phyloP scores from a whole-genome alignment of 2,797 vertebrate genomes.

The Pantherophis alleghaniensis region DNA sequence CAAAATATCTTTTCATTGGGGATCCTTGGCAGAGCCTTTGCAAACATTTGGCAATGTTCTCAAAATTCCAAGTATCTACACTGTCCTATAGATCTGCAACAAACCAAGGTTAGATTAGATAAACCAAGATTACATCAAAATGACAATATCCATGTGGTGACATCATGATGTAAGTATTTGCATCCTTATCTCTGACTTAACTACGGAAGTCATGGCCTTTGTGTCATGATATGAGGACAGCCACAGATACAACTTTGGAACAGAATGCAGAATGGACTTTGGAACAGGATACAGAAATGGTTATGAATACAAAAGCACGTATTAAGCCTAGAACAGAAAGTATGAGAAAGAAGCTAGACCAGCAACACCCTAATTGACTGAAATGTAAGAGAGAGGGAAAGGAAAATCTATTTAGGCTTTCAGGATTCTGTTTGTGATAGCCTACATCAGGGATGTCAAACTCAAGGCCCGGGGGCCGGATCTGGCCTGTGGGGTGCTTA shows the following conservation, averaged over 20 bases:
- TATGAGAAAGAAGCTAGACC: too few relatives aligned
- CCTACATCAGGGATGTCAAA: neutral
- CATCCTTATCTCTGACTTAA: neutral
- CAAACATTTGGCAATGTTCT: neutral
- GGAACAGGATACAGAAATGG: neutral
- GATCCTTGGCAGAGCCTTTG: neutral
- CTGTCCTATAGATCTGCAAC: neutral
- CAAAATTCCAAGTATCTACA: neutral
- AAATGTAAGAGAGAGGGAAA: neutral
- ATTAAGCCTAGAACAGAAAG: too few relatives aligned
- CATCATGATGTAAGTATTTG: neutral
- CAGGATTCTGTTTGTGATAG: neutral
- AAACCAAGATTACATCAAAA: neutral
- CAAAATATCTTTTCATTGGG: neutral
- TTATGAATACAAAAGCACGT: too few relatives aligned
- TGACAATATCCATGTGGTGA: neutral
- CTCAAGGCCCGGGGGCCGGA: too few relatives aligned
- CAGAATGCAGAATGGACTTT: neutral
- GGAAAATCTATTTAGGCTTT: neutral
- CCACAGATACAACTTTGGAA: neutral
- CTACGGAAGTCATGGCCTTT: neutral
- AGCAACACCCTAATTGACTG: neutral
- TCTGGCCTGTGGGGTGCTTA: too few relatives aligned
- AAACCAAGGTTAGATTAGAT: neutral
- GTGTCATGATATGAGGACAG: neutral